Evolutionary conservation across 2,113 vertebrate genomes (phyloP), one percentile per base, ranked within the genome.

Genomic region (Patagioenas fasciata): DNA sequence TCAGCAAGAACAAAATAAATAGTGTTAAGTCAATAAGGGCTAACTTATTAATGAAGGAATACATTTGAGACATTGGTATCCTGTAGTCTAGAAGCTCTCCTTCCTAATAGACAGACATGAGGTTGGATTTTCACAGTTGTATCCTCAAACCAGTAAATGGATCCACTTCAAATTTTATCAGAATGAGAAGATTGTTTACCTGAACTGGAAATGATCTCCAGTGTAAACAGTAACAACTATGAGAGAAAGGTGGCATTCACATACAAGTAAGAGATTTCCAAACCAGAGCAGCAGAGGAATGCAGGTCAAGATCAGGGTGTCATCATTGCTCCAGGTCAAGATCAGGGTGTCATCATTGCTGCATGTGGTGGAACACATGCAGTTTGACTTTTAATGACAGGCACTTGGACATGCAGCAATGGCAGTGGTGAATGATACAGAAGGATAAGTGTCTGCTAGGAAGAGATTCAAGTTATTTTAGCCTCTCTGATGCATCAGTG

Each of bases 361-460:
- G 42, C 16, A 3, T 18, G 32, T 21, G 34, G 15, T 51, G 13
- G 42, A 86, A 20, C 57, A 92, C 70, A 64, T 2, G 1, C 15
- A 17, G 51, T 28, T 87, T 0, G 0, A 9, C 7, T 18, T 24
- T n/a, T n/a, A 75, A 14, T 0, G 0, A 57, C 16, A 25, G 24
- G 10, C 8, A 1, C 44, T 86, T 81, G 73, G n/a, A 23, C 48
- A 8, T 15, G 58, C 11, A 54, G 15, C 8, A 4, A n/a, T 62
- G 70, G 16, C 61, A 36, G 74, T 65, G 48, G 15, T 53, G 69
- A 34, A 15, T 53, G 57, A 21, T 69, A 75, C 18, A 61, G 61
- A 81, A 67, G 28, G 54, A 9, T 28, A 50, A 40, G 12, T 1
- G 2, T 67, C 75, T 78, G 26, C 48, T 69, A 42, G 74, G 23